These are phyloP conservation scores for Achatina immaculata DNA, from an alignment of 1,140 invertebrate genomes.

Conservation along the genomic window DNA sequence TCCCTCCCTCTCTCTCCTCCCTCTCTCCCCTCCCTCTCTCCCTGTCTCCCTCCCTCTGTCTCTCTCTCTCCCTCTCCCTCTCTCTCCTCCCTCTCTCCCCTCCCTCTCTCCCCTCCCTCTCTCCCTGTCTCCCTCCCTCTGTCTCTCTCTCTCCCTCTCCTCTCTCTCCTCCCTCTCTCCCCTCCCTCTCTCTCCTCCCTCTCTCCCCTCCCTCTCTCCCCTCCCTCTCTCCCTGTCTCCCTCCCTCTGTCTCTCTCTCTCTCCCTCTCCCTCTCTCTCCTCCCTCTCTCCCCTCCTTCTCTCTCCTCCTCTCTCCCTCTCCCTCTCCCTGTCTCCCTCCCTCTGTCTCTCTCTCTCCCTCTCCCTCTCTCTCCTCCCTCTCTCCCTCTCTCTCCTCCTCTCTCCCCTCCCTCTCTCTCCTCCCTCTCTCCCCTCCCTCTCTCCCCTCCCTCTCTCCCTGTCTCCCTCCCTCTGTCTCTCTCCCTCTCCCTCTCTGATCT, in stretches of 20 bases:
- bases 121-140: too few species aligned
- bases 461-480: constrained; percentile 29
- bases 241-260: background rate
- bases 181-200: background rate
- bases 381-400: background rate
- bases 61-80: background rate
- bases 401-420: background rate
- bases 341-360: constrained; percentile 15
- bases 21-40: background rate
- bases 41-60: background rate
- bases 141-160: too few species aligned
- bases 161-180: background rate
- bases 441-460: constrained; percentile 21
- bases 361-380: background rate
- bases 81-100: too few species aligned
- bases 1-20: too few species aligned
- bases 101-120: background rate
- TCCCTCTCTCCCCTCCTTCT: background rate
- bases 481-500: constrained; percentile 16
- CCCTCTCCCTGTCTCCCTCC: constrained; percentile 8
- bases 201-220: background rate
- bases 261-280: background rate
- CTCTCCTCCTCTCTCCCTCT: constrained; percentile 4
- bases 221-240: background rate
- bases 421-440: constrained; percentile 23